Percentiles rank a stretch among this genome's conserved stretches.
These are phyloP conservation scores for Perithous albicinctus DNA, from an alignment of 2,888 invertebrate species.

Conservation along the genomic window DNA sequence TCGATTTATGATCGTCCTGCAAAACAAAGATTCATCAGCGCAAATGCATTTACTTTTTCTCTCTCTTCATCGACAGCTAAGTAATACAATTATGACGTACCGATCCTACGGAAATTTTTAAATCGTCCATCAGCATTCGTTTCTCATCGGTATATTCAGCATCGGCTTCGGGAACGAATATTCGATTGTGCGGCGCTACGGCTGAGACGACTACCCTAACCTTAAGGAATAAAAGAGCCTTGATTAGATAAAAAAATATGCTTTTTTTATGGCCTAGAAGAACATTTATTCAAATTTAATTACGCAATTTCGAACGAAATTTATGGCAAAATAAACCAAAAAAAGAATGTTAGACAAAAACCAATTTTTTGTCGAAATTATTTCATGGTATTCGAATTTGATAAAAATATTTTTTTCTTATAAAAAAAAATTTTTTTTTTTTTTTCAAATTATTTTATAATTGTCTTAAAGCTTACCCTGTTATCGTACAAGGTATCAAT, in stretches of 20 bases:
- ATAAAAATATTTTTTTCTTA: too few species aligned
- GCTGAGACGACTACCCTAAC: slow-evolving; percentile 93
- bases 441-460: too few species aligned
- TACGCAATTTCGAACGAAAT: too few species aligned
- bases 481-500: slow-evolving; percentile 99
- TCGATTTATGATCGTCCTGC: slow-evolving; percentile 92
- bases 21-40: slow-evolving; percentile 25
- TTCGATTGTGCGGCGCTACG: slow-evolving; percentile 90
- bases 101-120: slow-evolving; percentile 92
- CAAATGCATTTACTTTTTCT: neutral
- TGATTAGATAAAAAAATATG: neutral
- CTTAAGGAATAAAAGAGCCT: slow-evolving; percentile 83
- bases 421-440: too few species aligned
- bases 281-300: neutral
- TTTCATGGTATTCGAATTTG: too few species aligned
- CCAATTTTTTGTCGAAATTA: too few species aligned
- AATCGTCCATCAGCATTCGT: slow-evolving; percentile 97
- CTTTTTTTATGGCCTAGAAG: too few species aligned
- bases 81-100: slow-evolving; percentile 84
- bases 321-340: too few species aligned
- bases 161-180: slow-evolving; percentile 88
- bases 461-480: slow-evolving; percentile 86
- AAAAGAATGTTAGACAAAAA: too few species aligned
- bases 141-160: slow-evolving; percentile 90
- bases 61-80: neutral